Evolutionary conservation across 2,113 vertebrate species (phyloP).

Genomic region (Equus quagga): DNA sequence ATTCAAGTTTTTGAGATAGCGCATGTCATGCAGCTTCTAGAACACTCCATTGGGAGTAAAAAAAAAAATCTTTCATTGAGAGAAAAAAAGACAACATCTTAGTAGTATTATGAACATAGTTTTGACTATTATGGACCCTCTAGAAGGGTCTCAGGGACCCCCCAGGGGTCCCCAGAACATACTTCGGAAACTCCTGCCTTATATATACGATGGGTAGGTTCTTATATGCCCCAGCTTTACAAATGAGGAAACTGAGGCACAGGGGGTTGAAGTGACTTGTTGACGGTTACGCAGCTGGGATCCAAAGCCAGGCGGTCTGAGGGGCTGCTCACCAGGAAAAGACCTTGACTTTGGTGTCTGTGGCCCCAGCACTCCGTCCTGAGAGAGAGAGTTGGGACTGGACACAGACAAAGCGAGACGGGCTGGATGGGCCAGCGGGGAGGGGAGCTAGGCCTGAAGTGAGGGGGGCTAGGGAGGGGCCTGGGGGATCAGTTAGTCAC

Average conservation of each 20-base stretch:
- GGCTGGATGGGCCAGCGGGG: not conserved
- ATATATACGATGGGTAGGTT: not conserved
- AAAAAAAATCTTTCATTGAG: not conserved
- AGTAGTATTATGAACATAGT: not conserved
- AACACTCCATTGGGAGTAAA: not conserved
- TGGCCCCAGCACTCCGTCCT: not conserved
- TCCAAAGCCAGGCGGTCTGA: not conserved
- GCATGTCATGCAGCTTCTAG: not conserved
- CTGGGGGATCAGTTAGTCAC: conserved; percentile 92
- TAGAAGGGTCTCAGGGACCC: not conserved
- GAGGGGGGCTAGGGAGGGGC: conserved; percentile 73
- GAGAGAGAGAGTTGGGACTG: not conserved
- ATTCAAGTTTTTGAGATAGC: not conserved
- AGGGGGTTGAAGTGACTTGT: not conserved
- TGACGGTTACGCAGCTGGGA: not conserved
- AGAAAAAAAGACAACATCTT: not conserved
- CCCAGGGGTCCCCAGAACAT: not conserved
- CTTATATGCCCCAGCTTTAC: not conserved
- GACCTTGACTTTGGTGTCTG: not conserved
- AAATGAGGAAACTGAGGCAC: not conserved
- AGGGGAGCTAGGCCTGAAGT: conserved; percentile 32
- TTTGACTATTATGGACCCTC: not conserved
- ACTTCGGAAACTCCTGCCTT: not conserved
- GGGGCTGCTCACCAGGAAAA: not conserved
- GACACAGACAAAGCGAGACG: not conserved